Percentiles rank a stretch among this genome's conserved stretches.
phyloP scores from a whole-genome alignment of 2,797 vertebrate species.

The Falco peregrinus region DNA sequence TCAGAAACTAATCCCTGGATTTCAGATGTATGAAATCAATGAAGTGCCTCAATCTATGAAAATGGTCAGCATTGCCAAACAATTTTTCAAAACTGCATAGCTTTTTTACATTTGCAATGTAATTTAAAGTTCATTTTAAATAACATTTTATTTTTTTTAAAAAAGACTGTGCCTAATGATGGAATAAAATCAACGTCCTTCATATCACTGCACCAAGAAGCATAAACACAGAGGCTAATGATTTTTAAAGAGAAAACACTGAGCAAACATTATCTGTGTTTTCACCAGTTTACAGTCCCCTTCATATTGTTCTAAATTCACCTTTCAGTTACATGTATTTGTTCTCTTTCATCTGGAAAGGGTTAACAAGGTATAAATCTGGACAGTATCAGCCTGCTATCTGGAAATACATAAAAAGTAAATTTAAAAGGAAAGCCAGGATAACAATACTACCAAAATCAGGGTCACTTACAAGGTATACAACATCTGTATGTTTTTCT shows the following conservation, averaged over 20 bases:
- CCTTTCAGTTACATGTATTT: background rate
- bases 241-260: background rate
- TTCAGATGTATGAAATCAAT: constrained; percentile 57
- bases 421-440: background rate
- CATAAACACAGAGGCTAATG: background rate
- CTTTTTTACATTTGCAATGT: background rate
- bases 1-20: constrained; percentile 57
- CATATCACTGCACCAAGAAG: background rate
- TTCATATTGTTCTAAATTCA: background rate
- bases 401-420: background rate
- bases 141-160: background rate
- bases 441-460: background rate
- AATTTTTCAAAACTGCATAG: background rate
- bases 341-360: background rate
- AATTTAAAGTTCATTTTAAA: background rate
- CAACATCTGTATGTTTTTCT: background rate
- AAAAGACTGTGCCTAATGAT: background rate
- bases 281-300: background rate
- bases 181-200: background rate
- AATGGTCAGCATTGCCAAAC: background rate
- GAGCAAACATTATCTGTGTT: background rate
- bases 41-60: constrained; percentile 24
- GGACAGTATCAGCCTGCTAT: background rate
- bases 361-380: background rate
- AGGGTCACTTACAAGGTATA: background rate